These are phyloP conservation scores for Mobula hypostoma DNA, from an alignment of 2,113 vertebrate species.

Conservation along the genomic window DNA sequence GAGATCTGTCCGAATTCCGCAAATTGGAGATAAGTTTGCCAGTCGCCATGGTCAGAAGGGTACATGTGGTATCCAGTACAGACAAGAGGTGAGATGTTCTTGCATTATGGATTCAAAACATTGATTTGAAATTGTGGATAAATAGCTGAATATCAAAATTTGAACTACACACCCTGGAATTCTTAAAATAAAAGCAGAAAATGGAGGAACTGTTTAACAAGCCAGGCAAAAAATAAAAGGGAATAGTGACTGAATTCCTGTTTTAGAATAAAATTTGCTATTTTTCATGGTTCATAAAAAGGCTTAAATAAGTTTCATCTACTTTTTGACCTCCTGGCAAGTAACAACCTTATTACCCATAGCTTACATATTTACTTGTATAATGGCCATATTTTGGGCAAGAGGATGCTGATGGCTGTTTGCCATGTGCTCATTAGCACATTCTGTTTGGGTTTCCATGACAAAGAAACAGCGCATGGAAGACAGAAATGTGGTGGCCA, in stretches of 20 bases:
- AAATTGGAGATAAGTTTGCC: slow-evolving; percentile 97
- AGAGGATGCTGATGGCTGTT: too few species aligned
- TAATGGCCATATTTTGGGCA: neutral
- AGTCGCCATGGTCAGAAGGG: slow-evolving; percentile 97
- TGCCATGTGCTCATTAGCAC: too few species aligned
- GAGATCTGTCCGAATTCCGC: slow-evolving; percentile 91
- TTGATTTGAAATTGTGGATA: neutral
- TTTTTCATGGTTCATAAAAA: neutral
- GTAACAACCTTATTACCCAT: neutral
- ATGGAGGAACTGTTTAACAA: neutral
- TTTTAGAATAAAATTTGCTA: neutral
- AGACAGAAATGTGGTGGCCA: too few species aligned
- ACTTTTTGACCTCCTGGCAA: neutral
- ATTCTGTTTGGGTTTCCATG: too few species aligned
- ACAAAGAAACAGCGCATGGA: too few species aligned
- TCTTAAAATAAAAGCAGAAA: neutral
- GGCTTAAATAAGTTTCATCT: neutral
- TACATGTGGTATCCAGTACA: slow-evolving; percentile 96
- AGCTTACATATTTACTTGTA: neutral
- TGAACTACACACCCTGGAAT: neutral
- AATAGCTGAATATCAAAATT: neutral
- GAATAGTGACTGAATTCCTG: neutral
- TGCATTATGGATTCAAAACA: neutral
- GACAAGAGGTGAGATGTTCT: slow-evolving; percentile 78
- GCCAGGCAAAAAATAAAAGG: neutral